Evolutionary conservation across 92 coral and sea anemone species (phyloP), one percentile per base, ranked within the genome.

Genomic region (Pocillopora meandrina): DNA sequence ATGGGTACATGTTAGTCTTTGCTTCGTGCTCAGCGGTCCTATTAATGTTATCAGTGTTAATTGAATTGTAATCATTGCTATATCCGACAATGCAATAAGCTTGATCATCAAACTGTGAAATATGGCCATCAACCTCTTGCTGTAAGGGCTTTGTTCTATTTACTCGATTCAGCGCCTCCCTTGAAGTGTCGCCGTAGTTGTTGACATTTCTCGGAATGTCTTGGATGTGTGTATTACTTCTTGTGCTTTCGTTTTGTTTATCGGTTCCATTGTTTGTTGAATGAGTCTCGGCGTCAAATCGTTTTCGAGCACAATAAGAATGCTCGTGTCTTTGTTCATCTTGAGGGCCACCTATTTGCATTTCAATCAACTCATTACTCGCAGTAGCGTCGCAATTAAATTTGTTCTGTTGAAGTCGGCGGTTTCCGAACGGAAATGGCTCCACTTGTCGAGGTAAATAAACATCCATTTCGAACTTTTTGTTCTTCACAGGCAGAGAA

Each of bases 291-390:
- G 67, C 82, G 2, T 76, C 79, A 65, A 77, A 26, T 52, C 20
- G 72, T 64, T 73, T 64, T 15, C 20, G 55, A 64, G 49, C 18
- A 61, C 12, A 83, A 69, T 81, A 57, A 68, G 57, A 15, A 36
- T 69, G 31, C 35, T 70, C 77, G 76, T 73, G 6, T 74, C 80
- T 83, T 73, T 42, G 80, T 74, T 19, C 73, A 20, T 49, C 71
- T 73, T 80, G 34, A 74, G 34, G 31, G 62, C 9, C 47, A 61
- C 49, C 15, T 14, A 90, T 90, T 90, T 86, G 88, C 93, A 90
- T 90, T 2, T 90, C 85, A 90, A 82, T 82, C 10, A 83, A 33
- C 71, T 55, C 33, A 31, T 49, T 64, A 63, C 62, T 63, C 58
- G 17, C 63, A 74, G 33, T 42, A 52, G 72, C 80, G 65, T 77